phyloP scores from a whole-genome alignment of 2,888 invertebrate genomes.

The Drosophila testacea region DNA sequence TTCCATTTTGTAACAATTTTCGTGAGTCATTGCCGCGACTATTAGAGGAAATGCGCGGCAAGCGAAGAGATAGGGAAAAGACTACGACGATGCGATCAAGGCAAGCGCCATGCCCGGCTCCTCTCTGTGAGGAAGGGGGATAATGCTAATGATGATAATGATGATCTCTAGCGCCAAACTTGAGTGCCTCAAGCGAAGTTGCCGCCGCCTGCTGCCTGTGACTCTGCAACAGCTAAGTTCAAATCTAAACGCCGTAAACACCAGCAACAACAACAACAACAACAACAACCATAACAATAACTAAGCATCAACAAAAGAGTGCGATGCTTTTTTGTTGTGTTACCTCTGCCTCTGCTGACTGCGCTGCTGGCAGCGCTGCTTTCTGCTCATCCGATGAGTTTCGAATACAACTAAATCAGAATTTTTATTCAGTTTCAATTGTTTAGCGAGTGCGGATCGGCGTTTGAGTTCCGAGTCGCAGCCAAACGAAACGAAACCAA shows the following conservation, averaged over 20 bases:
- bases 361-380: conserved; percentile 56
- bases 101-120: conserved; percentile 42
- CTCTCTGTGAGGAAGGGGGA: not conserved
- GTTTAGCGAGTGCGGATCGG: conserved; percentile 84
- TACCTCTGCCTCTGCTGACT: conserved; percentile 29
- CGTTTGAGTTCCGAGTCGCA: conserved; percentile 63
- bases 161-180: conserved; percentile 71
- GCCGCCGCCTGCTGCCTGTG: not conserved
- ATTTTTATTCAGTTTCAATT: conserved; percentile 85
- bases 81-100: conserved; percentile 38
- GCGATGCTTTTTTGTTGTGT: conserved; percentile 47
- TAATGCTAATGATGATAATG: conserved; percentile 70
- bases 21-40: conserved; percentile 70
- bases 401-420: conserved; percentile 83
- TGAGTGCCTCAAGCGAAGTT: conserved; percentile 46
- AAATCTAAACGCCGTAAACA: conserved; percentile 73
- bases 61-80: conserved; percentile 22
- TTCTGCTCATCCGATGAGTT: conserved; percentile 78
- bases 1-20: conserved; percentile 63
- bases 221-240: conserved; percentile 51
- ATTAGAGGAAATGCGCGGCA: conserved; percentile 49
- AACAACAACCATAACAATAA: conserved; percentile 23
- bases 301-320: conserved; percentile 48
- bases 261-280: conserved; percentile 34
- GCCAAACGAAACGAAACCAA: conserved; percentile 54